Evolutionary conservation across 2,888 invertebrate species (phyloP).

Genomic region (Scrobipalpa costella): DNA sequence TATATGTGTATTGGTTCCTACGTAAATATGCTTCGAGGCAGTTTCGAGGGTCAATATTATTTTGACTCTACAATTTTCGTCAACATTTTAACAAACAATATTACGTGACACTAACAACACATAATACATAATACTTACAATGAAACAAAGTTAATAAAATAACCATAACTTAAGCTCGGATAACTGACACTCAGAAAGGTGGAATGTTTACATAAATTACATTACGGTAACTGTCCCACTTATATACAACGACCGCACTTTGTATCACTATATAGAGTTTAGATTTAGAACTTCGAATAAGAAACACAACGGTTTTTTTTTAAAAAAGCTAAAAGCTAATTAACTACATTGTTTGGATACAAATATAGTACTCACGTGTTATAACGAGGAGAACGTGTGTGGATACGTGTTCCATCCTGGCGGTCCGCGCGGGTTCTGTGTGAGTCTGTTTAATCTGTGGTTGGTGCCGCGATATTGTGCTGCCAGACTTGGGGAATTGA

Average conservation of each 20-base stretch:
- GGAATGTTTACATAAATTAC: background rate
- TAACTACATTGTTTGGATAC: background rate
- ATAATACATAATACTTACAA: background rate
- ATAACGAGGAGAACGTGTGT: constrained; percentile 62
- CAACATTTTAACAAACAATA: background rate
- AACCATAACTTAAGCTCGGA: background rate
- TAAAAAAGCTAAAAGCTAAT: too few relatives aligned
- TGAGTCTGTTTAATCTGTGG: background rate
- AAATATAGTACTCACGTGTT: constrained; percentile 61
- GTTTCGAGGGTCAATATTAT: too few relatives aligned
- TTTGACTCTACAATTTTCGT: too few relatives aligned
- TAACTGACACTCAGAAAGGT: constrained; percentile 1
- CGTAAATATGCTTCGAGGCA: too few relatives aligned
- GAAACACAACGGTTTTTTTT: too few relatives aligned
- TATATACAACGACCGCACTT: background rate
- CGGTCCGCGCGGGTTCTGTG: constrained; percentile 38
- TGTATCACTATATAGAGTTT: background rate
- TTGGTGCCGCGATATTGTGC: background rate
- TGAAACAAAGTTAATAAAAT: background rate
- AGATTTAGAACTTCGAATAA: background rate
- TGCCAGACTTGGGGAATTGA: constrained; percentile 2
- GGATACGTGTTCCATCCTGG: constrained; percentile 59
- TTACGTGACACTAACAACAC: background rate
- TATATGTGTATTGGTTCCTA: too few relatives aligned
- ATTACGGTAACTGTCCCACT: constrained; percentile 4